Base-by-base conservation (phyloP, 2,888 invertebrate species). In the Rhopalosiphum nymphaeae region DNA sequence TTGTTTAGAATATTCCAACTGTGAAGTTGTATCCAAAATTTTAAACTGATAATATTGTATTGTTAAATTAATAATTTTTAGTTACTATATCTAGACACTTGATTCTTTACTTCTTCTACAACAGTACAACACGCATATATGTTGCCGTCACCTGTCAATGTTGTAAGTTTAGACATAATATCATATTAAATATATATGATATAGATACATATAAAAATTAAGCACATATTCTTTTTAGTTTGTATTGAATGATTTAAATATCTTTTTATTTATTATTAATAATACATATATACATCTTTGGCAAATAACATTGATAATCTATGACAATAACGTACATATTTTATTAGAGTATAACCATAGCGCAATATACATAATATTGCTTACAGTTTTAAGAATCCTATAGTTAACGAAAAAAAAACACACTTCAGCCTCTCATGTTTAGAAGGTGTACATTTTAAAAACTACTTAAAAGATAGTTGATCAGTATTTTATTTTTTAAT, bases 251-350 rank as follows among this genome's bases (percentile, higher is more conserved):
- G 21, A n/a, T 87, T 87, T 49, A 87, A 87, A 53, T n/a, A 53
- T 87, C n/a, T 49, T 49, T 87, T 49, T 87, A 49, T 87, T 87
- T 49, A n/a, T 53, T 86, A 46, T 86, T 86, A 86, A 87, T 29
- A n/a, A 49, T 87, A 36, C 87, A 87, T 49, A 87, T 87, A 49
- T 87, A 49, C 87, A 53, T 87, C 87, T 87, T 87, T 87, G 87
- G 87, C 87, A n/a, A 87, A 87, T 87, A 87, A 49, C 46, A 29
- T 87, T 86, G 36, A 78, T 78, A 21, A 36, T 21, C 36, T 78
- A 78, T 21, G 78, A 78, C 78, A n/a, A n/a, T 78, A 21, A 78
- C 3, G 21, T 21, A 21, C 36, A n/a, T 78, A 7, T 36, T 36
- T 78, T 78, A 21, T 78, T 16, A n/a, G 21, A 78, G 36, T 78